A percentile compares a stretch with the other conserved stretches of the same genome.
These are phyloP conservation scores for Amia ocellicauda DNA, from an alignment of 2,113 vertebrate genomes.

Conservation along the genomic window DNA sequence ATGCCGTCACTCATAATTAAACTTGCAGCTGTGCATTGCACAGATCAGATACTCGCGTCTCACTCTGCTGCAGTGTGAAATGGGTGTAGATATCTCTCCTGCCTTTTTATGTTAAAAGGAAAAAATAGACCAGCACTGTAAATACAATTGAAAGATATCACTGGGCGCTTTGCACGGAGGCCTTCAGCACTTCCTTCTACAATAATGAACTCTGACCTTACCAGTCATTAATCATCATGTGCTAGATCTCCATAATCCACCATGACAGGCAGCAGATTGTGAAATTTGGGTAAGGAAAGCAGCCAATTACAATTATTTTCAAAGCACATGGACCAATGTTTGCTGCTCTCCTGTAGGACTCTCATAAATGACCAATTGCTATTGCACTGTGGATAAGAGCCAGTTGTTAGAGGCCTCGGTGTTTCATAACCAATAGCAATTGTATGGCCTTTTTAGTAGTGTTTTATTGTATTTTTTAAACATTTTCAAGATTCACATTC, in stretches of 20 bases:
- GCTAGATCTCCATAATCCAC: constrained; percentile 79
- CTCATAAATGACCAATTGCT: background rate
- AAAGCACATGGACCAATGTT: constrained; percentile 50
- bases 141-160: background rate
- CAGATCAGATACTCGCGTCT: background rate
- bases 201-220: constrained; percentile 71
- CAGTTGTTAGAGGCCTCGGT: no score
- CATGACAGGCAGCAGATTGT: constrained; percentile 59
- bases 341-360: constrained; percentile 29
- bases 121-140: background rate
- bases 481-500: no score
- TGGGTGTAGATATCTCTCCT: no score
- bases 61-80: background rate
- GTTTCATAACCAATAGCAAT: no score
- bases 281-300: constrained; percentile 48
- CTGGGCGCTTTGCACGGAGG: constrained; percentile 11
- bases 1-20: background rate
- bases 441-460: no score
- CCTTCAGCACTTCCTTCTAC: constrained; percentile 70
- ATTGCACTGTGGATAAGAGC: no score
- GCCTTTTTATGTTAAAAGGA: background rate
- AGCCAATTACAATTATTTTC: constrained; percentile 36
- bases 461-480: no score
- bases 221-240: constrained; percentile 71
- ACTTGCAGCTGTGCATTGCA: no score